Evolutionary conservation across 2,888 invertebrate genomes (phyloP).

Genomic region (Nysson spinosus): DNA sequence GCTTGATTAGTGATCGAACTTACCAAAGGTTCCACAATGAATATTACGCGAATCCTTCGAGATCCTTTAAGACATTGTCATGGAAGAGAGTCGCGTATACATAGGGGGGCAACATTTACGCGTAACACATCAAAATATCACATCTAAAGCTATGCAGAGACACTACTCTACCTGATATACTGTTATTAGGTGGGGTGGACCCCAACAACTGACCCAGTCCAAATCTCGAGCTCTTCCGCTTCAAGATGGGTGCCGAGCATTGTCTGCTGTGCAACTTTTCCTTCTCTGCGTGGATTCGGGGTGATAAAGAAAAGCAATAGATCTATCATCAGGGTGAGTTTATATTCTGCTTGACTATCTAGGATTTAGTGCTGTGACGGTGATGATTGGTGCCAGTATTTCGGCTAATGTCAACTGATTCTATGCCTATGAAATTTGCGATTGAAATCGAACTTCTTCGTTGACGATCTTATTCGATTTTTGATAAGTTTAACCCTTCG

Average conservation of each 20-base stretch:
- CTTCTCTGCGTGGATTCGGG: constrained; percentile 80
- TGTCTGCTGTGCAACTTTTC: constrained; percentile 94
- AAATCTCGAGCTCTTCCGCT: constrained; percentile 94
- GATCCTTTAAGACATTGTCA: constrained; percentile 42
- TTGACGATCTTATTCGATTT: too few relatives aligned
- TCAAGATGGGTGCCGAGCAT: constrained; percentile 96
- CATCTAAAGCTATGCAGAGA: constrained; percentile 51
- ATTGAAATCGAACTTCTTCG: too few relatives aligned
- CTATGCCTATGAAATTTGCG: too few relatives aligned
- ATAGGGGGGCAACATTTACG: constrained; percentile 27
- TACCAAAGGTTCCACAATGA: constrained; percentile 55
- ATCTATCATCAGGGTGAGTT: constrained; percentile 18
- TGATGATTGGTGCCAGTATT: too few relatives aligned
- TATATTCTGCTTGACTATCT: too few relatives aligned
- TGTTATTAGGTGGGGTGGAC: constrained; percentile 80
- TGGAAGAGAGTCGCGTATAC: constrained; percentile 25
- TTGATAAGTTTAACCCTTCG: too few relatives aligned
- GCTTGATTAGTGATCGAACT: constrained; percentile 34
- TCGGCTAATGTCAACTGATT: too few relatives aligned
- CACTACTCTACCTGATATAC: constrained; percentile 81
- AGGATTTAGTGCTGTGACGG: too few relatives aligned
- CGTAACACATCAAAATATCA: constrained; percentile 48
- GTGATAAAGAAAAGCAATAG: constrained; percentile 36
- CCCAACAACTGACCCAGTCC: constrained; percentile 91
- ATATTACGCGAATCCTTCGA: constrained; percentile 43